These are phyloP conservation scores for Petrocephalus schoutedeni DNA, from an alignment of 2,797 vertebrate genomes.

Conservation along the genomic window DNA sequence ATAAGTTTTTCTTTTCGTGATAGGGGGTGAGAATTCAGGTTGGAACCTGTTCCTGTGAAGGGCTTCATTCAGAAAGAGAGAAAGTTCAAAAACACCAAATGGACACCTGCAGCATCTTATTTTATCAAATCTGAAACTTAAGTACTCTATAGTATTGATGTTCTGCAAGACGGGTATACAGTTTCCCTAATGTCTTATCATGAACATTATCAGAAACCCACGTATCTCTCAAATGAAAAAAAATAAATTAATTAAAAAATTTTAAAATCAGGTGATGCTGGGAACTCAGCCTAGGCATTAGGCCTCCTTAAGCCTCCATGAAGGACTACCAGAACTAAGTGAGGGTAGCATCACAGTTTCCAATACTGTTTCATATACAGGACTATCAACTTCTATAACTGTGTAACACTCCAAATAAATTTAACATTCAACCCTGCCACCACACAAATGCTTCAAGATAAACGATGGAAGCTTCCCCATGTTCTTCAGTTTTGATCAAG, in stretches of 20 bases:
- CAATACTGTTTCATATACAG: background rate
- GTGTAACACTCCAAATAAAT: background rate
- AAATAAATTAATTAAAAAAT: too few species aligned
- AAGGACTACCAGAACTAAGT: background rate
- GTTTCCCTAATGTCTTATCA: background rate
- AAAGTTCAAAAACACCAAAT: background rate
- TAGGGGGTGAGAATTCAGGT: background rate
- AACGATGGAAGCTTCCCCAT: background rate
- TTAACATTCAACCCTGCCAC: background rate
- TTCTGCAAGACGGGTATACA: background rate
- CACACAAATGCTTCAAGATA: background rate
- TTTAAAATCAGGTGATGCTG: background rate
- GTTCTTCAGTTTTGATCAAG: background rate
- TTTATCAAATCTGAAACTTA: background rate
- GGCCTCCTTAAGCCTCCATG: background rate
- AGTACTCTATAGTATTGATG: slow-evolving; percentile 13
- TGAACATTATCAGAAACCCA: background rate
- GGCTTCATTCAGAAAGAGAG: background rate
- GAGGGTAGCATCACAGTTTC: background rate
- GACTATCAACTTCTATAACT: background rate
- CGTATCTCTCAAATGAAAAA: background rate
- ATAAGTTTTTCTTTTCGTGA: background rate
- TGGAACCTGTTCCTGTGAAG: background rate
- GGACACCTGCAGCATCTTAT: background rate
- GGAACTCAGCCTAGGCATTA: background rate